Evolutionary conservation across 92 coral and sea anemone species (phyloP).

Genomic region (Epizoanthus fatuus): DNA sequence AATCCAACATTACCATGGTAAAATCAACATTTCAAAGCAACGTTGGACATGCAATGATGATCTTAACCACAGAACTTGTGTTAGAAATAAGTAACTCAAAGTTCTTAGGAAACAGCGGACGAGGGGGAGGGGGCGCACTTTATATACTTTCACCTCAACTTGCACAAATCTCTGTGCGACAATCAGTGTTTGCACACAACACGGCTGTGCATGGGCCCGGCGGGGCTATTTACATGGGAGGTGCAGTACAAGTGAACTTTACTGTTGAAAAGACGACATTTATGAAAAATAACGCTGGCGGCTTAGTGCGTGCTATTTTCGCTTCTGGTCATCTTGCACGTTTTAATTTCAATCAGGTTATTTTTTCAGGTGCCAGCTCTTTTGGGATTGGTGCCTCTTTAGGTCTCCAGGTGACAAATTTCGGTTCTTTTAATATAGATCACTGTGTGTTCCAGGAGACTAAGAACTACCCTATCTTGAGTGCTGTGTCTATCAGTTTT

Average conservation of each 20-base stretch:
- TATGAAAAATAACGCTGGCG: neutral
- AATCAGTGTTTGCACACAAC: neutral
- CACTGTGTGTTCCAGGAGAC: neutral
- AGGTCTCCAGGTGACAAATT: neutral
- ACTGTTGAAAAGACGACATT: neutral
- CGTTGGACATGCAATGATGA: neutral
- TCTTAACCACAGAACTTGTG: neutral
- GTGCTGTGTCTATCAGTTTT: neutral
- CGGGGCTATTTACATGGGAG: constrained; percentile 11
- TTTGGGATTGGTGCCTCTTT: neutral
- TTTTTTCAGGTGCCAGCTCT: neutral
- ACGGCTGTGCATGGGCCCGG: neutral
- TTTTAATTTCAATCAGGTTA: neutral
- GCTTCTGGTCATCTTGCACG: neutral
- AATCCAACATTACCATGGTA: neutral
- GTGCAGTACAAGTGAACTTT: neutral
- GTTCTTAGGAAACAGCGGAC: neutral
- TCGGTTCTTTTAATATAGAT: neutral
- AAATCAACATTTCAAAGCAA: neutral
- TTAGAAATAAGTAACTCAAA: neutral
- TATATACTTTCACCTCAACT: neutral
- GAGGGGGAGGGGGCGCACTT: neutral
- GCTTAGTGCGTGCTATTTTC: neutral
- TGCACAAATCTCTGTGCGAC: neutral
- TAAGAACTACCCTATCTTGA: no score